Percentiles rank a stretch among this genome's conserved stretches.
Evolutionary conservation across 1,140 invertebrate genomes (phyloP).

Genomic region (Kradibia gibbosae): DNA sequence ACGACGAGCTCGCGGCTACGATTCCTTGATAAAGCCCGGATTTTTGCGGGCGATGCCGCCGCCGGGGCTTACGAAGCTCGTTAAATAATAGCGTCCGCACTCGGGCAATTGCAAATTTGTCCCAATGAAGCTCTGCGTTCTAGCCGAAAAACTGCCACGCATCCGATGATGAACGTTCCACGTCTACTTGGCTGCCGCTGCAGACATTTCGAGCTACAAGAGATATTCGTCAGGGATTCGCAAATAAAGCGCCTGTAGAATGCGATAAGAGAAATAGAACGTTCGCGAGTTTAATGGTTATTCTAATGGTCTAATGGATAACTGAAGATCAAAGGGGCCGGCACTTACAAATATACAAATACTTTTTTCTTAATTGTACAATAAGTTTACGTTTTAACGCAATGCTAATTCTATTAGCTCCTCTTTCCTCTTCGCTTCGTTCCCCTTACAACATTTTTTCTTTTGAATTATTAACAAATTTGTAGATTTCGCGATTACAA

Average conservation of each 20-base stretch:
- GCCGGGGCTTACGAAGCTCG: slow-evolving; percentile 25
- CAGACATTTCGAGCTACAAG: background rate
- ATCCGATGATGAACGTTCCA: no score
- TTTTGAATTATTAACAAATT: slow-evolving; percentile 1
- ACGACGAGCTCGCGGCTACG: background rate
- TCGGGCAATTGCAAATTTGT: slow-evolving; percentile 32
- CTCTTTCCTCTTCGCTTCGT: background rate
- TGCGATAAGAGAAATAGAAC: slow-evolving; percentile 19
- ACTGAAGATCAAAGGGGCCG: background rate
- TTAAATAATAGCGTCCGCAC: slow-evolving; percentile 21
- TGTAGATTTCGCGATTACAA: background rate
- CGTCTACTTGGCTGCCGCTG: background rate
- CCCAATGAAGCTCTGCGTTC: background rate
- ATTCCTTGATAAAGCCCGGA: slow-evolving; percentile 23
- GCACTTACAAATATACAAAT: background rate
- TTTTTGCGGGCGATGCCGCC: slow-evolving; percentile 14
- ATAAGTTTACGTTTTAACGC: background rate
- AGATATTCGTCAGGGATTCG: background rate
- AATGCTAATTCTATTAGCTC: background rate
- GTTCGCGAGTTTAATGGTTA: background rate
- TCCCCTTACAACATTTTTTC: no score
- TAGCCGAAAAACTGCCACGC: background rate
- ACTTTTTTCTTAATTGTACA: background rate
- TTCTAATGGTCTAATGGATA: slow-evolving; percentile 1
- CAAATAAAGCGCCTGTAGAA: background rate